A percentile compares a stretch with the other conserved stretches of the same genome.
Conservation (phyloP, 2,797 vertebrate species). For the Labroides dimidiatus region DNA sequence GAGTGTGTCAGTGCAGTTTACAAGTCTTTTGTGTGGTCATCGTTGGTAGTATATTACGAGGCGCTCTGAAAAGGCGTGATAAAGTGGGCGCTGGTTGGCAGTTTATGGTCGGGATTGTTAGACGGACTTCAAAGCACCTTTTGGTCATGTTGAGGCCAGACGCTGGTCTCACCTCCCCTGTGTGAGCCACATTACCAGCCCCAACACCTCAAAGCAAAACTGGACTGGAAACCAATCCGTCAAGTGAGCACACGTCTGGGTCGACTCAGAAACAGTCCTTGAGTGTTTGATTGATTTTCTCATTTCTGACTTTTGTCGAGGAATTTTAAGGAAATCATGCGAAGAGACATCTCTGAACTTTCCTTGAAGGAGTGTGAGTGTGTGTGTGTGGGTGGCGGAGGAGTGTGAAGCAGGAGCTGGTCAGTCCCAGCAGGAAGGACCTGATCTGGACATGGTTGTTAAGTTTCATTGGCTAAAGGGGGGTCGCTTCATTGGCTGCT, state of each 20-base stretch:
- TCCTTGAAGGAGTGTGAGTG: conserved; percentile 17
- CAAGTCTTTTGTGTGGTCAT: conserved; percentile 70
- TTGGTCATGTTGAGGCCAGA: conserved; percentile 79
- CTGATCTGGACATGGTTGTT: conserved; percentile 86
- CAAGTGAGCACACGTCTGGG: conserved; percentile 43
- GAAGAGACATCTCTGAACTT: conserved; percentile 18
- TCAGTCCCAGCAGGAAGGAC: conserved; percentile 83
- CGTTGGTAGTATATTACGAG: conserved; percentile 61
- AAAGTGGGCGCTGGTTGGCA: conserved; percentile 59
- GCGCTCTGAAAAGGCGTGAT: conserved; percentile 62
- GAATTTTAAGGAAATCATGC: conserved; percentile 18
- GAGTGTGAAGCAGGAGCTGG: conserved; percentile 73
- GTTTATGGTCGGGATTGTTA: conserved; percentile 72
- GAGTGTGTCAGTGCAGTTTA: conserved; percentile 36
- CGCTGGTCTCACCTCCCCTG: conserved; percentile 62
- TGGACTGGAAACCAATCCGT: conserved; percentile 59
- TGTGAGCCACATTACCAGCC: conserved; percentile 69
- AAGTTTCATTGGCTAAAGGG: conserved; percentile 84
- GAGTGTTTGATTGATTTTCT: conserved; percentile 43
- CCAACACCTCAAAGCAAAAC: conserved; percentile 64
- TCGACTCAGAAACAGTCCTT: conserved; percentile 23
- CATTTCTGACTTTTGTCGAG: conserved; percentile 11
- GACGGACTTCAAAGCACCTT: conserved; percentile 82
- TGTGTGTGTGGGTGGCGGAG: conserved; percentile 69
- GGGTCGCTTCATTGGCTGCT: conserved; percentile 78